These are phyloP conservation scores for Thryonomys swinderianus DNA, from an alignment of 2,113 vertebrate species.

Conservation along the genomic window DNA sequence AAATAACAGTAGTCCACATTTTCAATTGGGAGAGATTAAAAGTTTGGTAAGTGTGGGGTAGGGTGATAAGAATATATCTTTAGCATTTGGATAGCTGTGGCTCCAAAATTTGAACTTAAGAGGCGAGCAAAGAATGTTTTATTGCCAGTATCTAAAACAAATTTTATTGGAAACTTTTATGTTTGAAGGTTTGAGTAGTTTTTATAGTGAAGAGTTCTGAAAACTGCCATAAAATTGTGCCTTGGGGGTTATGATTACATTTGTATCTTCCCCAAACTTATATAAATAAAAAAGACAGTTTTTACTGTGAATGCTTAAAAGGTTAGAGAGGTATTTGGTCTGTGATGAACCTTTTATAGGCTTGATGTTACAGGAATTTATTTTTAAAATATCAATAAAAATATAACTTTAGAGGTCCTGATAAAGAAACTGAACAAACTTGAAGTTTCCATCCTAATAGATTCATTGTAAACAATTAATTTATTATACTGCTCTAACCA, in stretches of 20 bases:
- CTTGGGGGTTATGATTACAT: slow-evolving; percentile 89
- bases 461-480: slow-evolving; percentile 51
- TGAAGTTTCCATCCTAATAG: slow-evolving; percentile 46
- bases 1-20: background rate
- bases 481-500: slow-evolving; percentile 33
- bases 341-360: slow-evolving; percentile 89
- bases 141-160: slow-evolving; percentile 85
- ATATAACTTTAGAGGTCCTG: slow-evolving; percentile 82
- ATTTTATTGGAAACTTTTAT: slow-evolving; percentile 91
- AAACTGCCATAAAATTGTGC: slow-evolving; percentile 90
- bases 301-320: slow-evolving; percentile 90
- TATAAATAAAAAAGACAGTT: slow-evolving; percentile 91
- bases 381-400: slow-evolving; percentile 87
- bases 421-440: slow-evolving; percentile 80
- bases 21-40: slow-evolving; percentile 20
- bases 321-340: slow-evolving; percentile 88
- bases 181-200: slow-evolving; percentile 86
- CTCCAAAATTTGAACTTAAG: slow-evolving; percentile 72
- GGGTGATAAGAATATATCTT: slow-evolving; percentile 44
- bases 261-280: slow-evolving; percentile 90
- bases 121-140: slow-evolving; percentile 82
- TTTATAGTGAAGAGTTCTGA: slow-evolving; percentile 89
- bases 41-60: background rate
- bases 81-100: slow-evolving; percentile 73
- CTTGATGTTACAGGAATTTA: slow-evolving; percentile 86